Conservation (phyloP, 2,888 invertebrate species). For the Meiosimyza platycephala region DNA sequence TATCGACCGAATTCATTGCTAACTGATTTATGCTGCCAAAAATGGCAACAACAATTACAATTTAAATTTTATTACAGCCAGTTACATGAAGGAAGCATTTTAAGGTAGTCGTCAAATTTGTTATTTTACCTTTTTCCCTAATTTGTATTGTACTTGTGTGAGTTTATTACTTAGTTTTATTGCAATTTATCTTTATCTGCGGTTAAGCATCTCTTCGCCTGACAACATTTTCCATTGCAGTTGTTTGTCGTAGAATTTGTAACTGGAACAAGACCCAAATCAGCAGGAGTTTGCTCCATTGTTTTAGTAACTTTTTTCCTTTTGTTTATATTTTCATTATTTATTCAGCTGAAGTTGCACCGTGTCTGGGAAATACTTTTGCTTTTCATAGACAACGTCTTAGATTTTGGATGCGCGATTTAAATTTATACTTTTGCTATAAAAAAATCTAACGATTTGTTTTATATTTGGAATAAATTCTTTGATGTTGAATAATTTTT, state of each 20-base stretch:
- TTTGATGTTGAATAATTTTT: too few relatives aligned
- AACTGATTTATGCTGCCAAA: slow-evolving; percentile 17
- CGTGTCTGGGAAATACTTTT: neutral
- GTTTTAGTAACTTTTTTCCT: slow-evolving; percentile 50
- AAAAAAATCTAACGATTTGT: too few relatives aligned
- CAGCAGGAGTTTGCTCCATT: slow-evolving; percentile 60
- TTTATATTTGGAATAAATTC: too few relatives aligned
- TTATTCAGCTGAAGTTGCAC: neutral
- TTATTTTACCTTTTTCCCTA: too few relatives aligned
- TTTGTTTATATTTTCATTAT: neutral
- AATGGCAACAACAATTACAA: slow-evolving; percentile 15
- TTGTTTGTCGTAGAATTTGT: slow-evolving; percentile 43
- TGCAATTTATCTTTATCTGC: slow-evolving; percentile 46
- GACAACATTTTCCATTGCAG: slow-evolving; percentile 20
- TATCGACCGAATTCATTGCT: slow-evolving; percentile 11
- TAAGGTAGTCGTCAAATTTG: slow-evolving; percentile 10
- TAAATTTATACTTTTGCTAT: too few relatives aligned
- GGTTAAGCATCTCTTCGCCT: slow-evolving; percentile 51
- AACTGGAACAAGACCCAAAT: slow-evolving; percentile 51
- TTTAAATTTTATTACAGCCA: slow-evolving; percentile 3
- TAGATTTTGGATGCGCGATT: too few relatives aligned
- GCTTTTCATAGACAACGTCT: neutral
- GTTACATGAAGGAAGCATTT: neutral
- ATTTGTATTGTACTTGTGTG: neutral
- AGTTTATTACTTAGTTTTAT: neutral